Evolutionary conservation across 2,888 invertebrate genomes (phyloP), one percentile per base, ranked within the genome.

Genomic region (Drosophila nigritarsus): DNA sequence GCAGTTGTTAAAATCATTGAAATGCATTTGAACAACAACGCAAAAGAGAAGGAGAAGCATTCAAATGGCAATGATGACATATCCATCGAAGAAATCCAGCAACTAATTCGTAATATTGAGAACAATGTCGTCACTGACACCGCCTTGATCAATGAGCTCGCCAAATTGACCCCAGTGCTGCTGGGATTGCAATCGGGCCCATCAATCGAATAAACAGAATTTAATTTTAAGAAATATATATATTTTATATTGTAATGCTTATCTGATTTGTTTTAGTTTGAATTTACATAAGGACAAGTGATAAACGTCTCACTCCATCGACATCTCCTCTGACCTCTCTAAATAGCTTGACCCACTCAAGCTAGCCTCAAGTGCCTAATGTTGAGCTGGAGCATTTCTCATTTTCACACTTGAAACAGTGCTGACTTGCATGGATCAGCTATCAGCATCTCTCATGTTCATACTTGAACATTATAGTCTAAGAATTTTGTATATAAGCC

Each of bases 81-180:
- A 27, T 53, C 51, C 7, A 24, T 69, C 8, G 66, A 61, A 7
- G 64, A 54, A 9, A n/a, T 66, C 20, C 34, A 60, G 8, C 38
- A 56, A 18, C 56, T 80, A 2, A 4, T 78, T 0, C 8, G 18
- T 1, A 51, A 49, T 32, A 65, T 82, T 45, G 75, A 82, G 11
- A 69, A 65, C 36, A 71, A 66, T 1, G 45, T 51, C 0, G 15
- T 67, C 6, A 2, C 27, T 2, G 62, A 80, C 27, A 36, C 58
- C 3, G 20, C 18, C 3, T 29, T 71, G 30, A 54, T 69, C 7
- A 29, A 60, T 4, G 74, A 72, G 29, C 11, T 82, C 49, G 55
- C 45, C 11, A 29, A 5, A 0, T 6, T 82, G 36, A 38, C 65
- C 1, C 76, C 76, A 11, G 0, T 65, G 0, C 32, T 80, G 9